Conservation (phyloP, 2,888 invertebrate species). For the Lamproptera curius region DNA sequence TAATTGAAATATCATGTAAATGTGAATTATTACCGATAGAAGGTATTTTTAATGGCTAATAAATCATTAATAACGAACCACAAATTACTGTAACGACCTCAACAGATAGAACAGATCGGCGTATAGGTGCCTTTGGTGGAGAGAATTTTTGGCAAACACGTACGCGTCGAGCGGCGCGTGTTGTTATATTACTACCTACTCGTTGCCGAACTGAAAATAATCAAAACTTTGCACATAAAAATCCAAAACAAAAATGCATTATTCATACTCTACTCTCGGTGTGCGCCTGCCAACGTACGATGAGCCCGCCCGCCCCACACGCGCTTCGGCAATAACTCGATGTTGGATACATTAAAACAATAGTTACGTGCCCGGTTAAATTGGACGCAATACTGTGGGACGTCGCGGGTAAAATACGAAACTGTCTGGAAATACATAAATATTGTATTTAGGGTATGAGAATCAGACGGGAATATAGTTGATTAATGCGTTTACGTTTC, state of each 20-base stretch:
- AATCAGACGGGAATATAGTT: slow-evolving; percentile 43
- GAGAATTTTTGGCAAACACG: slow-evolving; percentile 54
- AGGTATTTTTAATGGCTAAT: slow-evolving; percentile 22
- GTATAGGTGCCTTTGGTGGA: slow-evolving; percentile 33
- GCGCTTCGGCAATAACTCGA: slow-evolving; percentile 39
- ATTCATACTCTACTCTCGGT: slow-evolving; percentile 71
- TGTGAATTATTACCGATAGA: slow-evolving; percentile 13
- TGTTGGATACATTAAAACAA: slow-evolving; percentile 32
- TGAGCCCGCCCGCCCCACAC: slow-evolving; percentile 38
- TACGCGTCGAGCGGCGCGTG: slow-evolving; percentile 50
- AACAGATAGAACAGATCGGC: slow-evolving; percentile 42
- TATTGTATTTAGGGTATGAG: slow-evolving; percentile 68
- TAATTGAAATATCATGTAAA: slow-evolving; percentile 8
- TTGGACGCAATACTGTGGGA: slow-evolving; percentile 50
- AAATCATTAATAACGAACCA: slow-evolving; percentile 39
- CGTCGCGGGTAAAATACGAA: slow-evolving; percentile 68
- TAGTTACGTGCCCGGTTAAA: slow-evolving; percentile 44
- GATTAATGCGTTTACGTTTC: slow-evolving; percentile 33
- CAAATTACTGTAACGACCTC: slow-evolving; percentile 53
- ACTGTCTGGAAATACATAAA: slow-evolving; percentile 75
- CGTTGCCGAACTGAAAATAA: slow-evolving; percentile 74
- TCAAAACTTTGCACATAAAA: slow-evolving; percentile 78
- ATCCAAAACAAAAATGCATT: slow-evolving; percentile 79
- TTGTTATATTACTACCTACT: slow-evolving; percentile 57
- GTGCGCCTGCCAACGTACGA: slow-evolving; percentile 47